phyloP scores from a whole-genome alignment of 2,113 vertebrate genomes.

The Propithecus coquereli region DNA sequence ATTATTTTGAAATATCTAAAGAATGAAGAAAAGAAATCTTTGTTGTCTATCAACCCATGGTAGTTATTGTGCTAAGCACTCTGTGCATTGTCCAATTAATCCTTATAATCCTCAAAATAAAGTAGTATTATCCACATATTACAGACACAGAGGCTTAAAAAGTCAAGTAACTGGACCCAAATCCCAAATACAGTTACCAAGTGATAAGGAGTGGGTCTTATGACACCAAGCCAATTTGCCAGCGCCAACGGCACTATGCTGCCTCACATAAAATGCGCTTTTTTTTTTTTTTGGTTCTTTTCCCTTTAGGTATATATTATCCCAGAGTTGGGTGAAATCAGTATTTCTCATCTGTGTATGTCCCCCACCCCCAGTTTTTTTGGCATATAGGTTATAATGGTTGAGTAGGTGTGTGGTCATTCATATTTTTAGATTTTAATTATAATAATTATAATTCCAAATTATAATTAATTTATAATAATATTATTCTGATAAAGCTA shows the following conservation, averaged over 20 bases:
- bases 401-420: not conserved
- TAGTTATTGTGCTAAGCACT: not conserved
- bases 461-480: too few species aligned
- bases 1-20: slow-evolving; percentile 12
- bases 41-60: not conserved
- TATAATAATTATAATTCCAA: not conserved
- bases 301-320: not conserved
- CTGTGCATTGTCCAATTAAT: not conserved
- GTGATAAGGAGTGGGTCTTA: not conserved
- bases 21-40: slow-evolving; percentile 20
- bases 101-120: slow-evolving; percentile 23
- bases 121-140: not conserved
- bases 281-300: not conserved
- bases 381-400: not conserved
- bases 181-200: not conserved
- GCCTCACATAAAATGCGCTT: not conserved
- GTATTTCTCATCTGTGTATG: not conserved
- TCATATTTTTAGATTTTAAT: not conserved
- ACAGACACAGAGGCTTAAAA: not conserved
- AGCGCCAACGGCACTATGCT: too few species aligned
- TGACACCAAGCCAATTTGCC: not conserved
- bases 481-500: not conserved
- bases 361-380: not conserved
- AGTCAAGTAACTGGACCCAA: not conserved
- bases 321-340: not conserved